phyloP scores from a whole-genome alignment of 2,888 invertebrate species.

The Tortricodes alternella region DNA sequence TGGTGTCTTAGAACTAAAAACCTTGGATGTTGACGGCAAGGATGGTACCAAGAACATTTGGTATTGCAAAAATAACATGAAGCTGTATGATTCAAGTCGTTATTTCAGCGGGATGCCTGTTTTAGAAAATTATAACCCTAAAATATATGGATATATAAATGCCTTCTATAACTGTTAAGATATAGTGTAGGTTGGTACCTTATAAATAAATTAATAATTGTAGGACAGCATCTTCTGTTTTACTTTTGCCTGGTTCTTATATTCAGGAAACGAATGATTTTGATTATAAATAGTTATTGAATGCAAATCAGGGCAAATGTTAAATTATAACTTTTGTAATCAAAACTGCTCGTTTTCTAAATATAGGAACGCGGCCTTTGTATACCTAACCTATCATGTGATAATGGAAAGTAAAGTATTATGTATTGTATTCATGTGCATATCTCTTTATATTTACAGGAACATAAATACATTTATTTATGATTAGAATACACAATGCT shows the following conservation, averaged over 20 bases:
- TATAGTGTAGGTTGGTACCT: slow-evolving; percentile 37
- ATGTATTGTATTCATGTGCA: slow-evolving; percentile 78
- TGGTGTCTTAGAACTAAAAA: slow-evolving; percentile 92
- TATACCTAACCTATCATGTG: slow-evolving; percentile 12
- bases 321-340: too few relatives aligned
- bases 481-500: slow-evolving; percentile 76
- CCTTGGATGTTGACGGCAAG: slow-evolving; percentile 84
- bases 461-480: slow-evolving; percentile 79
- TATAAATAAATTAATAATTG: slow-evolving; percentile 18
- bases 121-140: slow-evolving; percentile 89
- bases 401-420: slow-evolving; percentile 45
- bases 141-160: slow-evolving; percentile 89
- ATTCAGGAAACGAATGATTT: too few relatives aligned
- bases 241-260: not conserved
- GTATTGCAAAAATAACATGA: slow-evolving; percentile 86
- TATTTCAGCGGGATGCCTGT: slow-evolving; percentile 86
- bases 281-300: too few relatives aligned
- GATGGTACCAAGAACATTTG: slow-evolving; percentile 89
- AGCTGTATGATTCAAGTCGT: slow-evolving; percentile 85
- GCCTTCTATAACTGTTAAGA: slow-evolving; percentile 89
- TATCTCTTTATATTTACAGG: slow-evolving; percentile 80
- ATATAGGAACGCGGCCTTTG: too few relatives aligned
- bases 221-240: slow-evolving; percentile 19
- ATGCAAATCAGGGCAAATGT: too few relatives aligned
- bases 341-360: too few relatives aligned